Percentiles rank a stretch among this genome's conserved stretches.
Evolutionary conservation across 2,797 vertebrate species (phyloP).

Genomic region (Babyrousa celebensis): DNA sequence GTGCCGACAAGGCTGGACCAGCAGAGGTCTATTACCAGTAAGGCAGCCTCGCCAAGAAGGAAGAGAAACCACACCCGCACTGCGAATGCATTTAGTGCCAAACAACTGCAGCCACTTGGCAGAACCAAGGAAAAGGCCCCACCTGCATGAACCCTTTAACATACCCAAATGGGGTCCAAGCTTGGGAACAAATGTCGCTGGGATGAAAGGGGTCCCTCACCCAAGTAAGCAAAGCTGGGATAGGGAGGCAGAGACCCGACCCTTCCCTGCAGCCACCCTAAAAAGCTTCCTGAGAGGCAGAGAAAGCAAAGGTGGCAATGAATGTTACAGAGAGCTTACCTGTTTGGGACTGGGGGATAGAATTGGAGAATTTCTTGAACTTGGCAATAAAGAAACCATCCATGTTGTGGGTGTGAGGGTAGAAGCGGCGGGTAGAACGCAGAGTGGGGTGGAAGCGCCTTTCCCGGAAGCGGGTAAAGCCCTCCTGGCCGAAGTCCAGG

Average conservation of each 20-base stretch:
- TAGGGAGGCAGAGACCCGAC: not conserved
- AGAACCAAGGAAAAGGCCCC: not conserved
- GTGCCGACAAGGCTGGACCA: constrained; percentile 23
- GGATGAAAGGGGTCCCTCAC: not conserved
- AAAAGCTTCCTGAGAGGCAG: not conserved
- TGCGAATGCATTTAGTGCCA: not conserved
- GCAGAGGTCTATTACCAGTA: not conserved
- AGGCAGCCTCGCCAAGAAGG: constrained; percentile 6
- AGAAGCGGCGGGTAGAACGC: constrained; percentile 94
- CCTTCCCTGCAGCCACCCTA: not conserved
- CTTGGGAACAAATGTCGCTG: not conserved
- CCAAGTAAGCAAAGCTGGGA: not conserved
- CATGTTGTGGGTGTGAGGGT: constrained; percentile 99
- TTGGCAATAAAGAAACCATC: constrained; percentile 99
- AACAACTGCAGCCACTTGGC: not conserved
- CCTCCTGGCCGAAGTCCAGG: constrained; percentile 98
- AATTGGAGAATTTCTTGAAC: constrained; percentile 98
- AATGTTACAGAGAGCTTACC: constrained; percentile 72
- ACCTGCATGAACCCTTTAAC: not conserved
- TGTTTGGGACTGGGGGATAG: constrained; percentile 91
- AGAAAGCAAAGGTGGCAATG: not conserved
- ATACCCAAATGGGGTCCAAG: not conserved
- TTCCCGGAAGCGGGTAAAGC: constrained; percentile 97
- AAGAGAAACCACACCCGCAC: constrained; percentile 56
- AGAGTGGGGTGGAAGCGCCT: constrained; percentile 97